A percentile compares a stretch with the other conserved stretches of the same genome.
These are phyloP conservation scores for Bombylius discolor DNA, from an alignment of 2,888 invertebrate genomes.

Conservation along the genomic window DNA sequence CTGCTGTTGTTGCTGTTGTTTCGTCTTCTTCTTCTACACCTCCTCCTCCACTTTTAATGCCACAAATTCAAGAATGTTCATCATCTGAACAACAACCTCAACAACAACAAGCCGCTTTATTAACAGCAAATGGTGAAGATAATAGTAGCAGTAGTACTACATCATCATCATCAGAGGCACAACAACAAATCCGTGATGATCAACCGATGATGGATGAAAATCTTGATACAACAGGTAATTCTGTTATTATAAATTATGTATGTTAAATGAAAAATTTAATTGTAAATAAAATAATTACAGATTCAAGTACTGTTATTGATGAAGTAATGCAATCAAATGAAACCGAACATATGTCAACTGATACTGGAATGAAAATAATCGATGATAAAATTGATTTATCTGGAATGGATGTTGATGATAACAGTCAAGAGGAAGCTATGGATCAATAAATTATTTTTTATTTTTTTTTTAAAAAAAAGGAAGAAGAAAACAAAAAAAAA, in stretches of 20 bases:
- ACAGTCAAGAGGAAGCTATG: constrained; percentile 35
- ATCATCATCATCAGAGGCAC: too few relatives aligned
- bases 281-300: constrained; percentile 5
- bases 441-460: constrained; percentile 25
- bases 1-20: not conserved
- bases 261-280: constrained; percentile 14
- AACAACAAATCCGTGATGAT: constrained; percentile 3
- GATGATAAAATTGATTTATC: constrained; percentile 20
- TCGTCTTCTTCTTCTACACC: constrained; percentile 5
- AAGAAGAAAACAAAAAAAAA: not conserved
- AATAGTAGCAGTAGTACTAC: too few relatives aligned
- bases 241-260: not conserved
- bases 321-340: constrained; percentile 13
- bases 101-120: not conserved
- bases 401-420: constrained; percentile 36
- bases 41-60: constrained; percentile 1
- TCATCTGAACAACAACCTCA: not conserved
- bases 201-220: constrained; percentile 13
- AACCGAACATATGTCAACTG: constrained; percentile 29
- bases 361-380: constrained; percentile 22
- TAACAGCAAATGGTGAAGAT: too few relatives aligned
- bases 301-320: constrained; percentile 8
- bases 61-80: not conserved
- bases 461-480: not conserved
- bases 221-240: constrained; percentile 2